Evolutionary conservation across 2,888 invertebrate genomes (phyloP), one percentile per base, ranked within the genome.

Genomic region (Rhingia campestris): DNA sequence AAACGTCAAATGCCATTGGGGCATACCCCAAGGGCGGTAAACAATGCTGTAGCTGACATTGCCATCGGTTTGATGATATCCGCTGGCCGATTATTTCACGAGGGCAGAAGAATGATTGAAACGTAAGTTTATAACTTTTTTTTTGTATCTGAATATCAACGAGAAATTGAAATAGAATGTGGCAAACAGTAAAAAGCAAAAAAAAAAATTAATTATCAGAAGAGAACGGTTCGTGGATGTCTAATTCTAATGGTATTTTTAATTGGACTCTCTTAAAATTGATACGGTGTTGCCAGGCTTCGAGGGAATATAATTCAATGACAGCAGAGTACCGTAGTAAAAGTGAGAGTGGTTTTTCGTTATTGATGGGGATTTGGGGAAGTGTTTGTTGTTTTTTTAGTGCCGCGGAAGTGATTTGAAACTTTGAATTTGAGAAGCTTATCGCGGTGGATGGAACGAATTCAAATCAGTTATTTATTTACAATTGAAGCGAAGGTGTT

Each of bases 31-130:
- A 92, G 93, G 37, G 96, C 96, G 0, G 91, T 97, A 4, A 94
- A 95, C 66, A 93, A 94, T 86, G 94, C 97, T 0, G 96, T 97
- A 0, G 97, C 98, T 0, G 97, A 98, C 89, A 92, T 96, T 63
- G 95, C 97, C 0, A 93, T 98, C 1, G 94, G 96, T 0, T 90
- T 98, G 12, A 90, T 96, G 86, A 93, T 98, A 73, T 93, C 94
- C 4, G 95, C 97, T 0, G 94, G 95, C 0, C 93, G 97, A 84
- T 92, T 96, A 79, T 93, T 96, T 61, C 94, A 95, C 82, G 97
- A 97, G 91, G 96, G 96, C 0, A 92, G 95, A 14, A 88, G 90
- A 6, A 93, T 94, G 87, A 92, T 96, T 12, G 93, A 94, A 88
- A 92, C 77, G 87, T 87, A 79, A 88, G 90, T 91, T 66, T 87